Evolutionary conservation across 2,888 invertebrate species (phyloP).

Genomic region (Pherbina coryleti): DNA sequence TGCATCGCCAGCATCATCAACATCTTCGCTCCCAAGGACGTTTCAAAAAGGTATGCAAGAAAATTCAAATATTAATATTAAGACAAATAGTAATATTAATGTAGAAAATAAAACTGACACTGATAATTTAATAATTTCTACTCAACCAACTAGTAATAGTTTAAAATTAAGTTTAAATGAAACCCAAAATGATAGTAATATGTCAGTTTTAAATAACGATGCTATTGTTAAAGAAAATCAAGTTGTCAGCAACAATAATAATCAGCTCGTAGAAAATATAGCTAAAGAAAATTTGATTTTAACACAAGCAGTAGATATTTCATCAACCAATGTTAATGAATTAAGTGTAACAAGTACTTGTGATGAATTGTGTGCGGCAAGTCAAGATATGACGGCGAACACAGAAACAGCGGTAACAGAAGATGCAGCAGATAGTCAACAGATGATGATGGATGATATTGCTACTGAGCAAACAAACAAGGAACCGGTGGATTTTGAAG

Average conservation of each 20-base stretch:
- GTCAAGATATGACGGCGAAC: background rate
- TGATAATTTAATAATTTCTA: conserved; percentile 41
- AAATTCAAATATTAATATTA: conserved; percentile 25
- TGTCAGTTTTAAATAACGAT: conserved; percentile 36
- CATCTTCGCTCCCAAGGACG: conserved; percentile 36
- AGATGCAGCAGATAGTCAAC: background rate
- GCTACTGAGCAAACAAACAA: background rate
- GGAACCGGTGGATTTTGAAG: background rate
- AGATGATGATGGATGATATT: background rate
- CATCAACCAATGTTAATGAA: conserved; percentile 49
- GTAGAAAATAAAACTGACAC: background rate
- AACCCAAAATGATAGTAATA: conserved; percentile 22
- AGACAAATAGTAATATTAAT: conserved; percentile 10
- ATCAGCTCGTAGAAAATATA: background rate
- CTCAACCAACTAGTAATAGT: conserved; percentile 41
- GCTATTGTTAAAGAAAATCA: conserved; percentile 7
- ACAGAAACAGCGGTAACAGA: background rate
- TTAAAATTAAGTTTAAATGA: background rate
- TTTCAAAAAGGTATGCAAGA: conserved; percentile 46
- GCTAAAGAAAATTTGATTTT: background rate
- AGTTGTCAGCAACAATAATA: background rate
- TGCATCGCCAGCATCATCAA: conserved; percentile 16
- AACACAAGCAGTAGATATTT: conserved; percentile 46
- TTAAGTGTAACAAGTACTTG: background rate
- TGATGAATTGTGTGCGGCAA: background rate